A percentile compares a stretch with the other conserved stretches of the same genome.
Conservation (phyloP, 2,797 vertebrate genomes). For the Sciurus vulgaris region DNA sequence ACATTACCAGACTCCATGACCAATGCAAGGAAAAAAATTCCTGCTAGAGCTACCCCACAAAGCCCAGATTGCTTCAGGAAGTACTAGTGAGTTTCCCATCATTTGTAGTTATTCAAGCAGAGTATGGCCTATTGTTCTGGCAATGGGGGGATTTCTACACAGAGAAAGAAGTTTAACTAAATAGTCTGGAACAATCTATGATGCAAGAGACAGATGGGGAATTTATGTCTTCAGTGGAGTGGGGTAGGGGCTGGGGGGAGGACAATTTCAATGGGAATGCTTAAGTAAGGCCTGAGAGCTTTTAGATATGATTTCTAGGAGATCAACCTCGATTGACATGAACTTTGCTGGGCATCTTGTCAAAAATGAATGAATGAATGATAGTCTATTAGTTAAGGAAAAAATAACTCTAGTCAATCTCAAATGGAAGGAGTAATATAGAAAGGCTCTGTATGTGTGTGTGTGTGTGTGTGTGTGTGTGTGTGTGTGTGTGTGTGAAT, state of each 20-base stretch:
- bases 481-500: no score
- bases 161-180: neutral
- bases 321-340: neutral
- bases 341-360: neutral
- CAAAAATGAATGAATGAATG: conserved; percentile 27
- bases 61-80: neutral
- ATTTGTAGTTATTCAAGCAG: neutral
- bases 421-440: neutral
- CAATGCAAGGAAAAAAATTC: neutral
- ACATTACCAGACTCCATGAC: neutral
- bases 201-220: neutral
- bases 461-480: neutral
- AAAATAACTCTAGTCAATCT: neutral
- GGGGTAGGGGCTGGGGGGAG: neutral
- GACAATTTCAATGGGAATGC: neutral
- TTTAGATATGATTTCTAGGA: neutral
- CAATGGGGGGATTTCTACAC: neutral
- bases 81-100: neutral
- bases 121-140: neutral
- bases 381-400: neutral
- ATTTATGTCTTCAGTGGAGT: neutral
- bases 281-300: neutral
- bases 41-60: neutral
- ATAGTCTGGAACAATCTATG: neutral
- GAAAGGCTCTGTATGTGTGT: neutral